phyloP scores from a whole-genome alignment of 37 sponge, comb jelly and placozoan species.

The Spongia lamella region DNA sequence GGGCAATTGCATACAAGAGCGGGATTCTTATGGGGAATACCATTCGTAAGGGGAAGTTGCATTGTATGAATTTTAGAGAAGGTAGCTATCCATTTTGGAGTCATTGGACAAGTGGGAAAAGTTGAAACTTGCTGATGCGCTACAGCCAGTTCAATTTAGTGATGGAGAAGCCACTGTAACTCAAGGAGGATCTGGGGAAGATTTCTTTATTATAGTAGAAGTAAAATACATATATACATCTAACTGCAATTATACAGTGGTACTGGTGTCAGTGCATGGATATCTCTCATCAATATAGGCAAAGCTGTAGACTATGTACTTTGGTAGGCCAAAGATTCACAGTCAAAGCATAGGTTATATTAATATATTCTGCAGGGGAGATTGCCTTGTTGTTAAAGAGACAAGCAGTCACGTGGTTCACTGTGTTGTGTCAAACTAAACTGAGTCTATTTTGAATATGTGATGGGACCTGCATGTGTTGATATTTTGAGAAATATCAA shows the following conservation, averaged over 20 bases:
- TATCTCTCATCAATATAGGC: conserved; percentile 38
- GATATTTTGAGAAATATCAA: conserved; percentile 94
- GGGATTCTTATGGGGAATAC: conserved; percentile 93
- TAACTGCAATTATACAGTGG: neutral
- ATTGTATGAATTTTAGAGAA: conserved; percentile 85
- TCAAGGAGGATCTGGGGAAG: conserved; percentile 93
- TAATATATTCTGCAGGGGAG: conserved; percentile 58
- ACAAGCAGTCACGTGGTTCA: conserved; percentile 77
- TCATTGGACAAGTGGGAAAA: conserved; percentile 95
- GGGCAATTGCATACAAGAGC: conserved; percentile 93
- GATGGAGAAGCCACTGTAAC: conserved; percentile 83
- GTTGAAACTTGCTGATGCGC: conserved; percentile 89
- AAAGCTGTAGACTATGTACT: conserved; percentile 83
- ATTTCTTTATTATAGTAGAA: conserved; percentile 95
- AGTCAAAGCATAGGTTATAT: too few relatives aligned
- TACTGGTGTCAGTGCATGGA: too few relatives aligned
- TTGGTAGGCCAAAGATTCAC: too few relatives aligned
- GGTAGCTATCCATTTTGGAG: conserved; percentile 90
- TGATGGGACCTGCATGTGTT: conserved; percentile 89
- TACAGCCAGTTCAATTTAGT: conserved; percentile 82
- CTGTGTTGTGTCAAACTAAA: conserved; percentile 93
- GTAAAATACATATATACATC: conserved; percentile 7
- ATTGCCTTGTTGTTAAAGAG: conserved; percentile 93
- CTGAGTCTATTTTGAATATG: conserved; percentile 90
- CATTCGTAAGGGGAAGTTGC: conserved; percentile 88